Base-by-base conservation (phyloP, 2,888 invertebrate genomes). In the Ceraclea dissimilis region DNA sequence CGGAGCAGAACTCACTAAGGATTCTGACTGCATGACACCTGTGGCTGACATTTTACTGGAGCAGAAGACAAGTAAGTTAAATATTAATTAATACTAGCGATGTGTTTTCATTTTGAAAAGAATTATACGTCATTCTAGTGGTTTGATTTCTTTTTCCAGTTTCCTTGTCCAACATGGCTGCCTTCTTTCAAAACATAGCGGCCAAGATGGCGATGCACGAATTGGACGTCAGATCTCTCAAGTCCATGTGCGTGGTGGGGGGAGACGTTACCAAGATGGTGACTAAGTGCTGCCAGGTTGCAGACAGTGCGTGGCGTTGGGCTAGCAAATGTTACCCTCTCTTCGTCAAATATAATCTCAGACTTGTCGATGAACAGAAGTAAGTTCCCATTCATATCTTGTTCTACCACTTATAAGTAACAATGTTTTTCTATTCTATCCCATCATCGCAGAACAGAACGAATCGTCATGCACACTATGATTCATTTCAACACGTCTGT, bases 301-400 rank as follows among this genome's bases (percentile, higher is more conserved):
- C 46, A 11, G 20, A 31, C 6, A 43, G 49, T 16, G 59, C 56
- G n/a, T 22, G 57, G 51, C 16, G 16, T 16, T 61, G 57, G 59
- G 18, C 34, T 11, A 19, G 19, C 1, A 16, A 44, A 4, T 39
- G 52, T 19, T 53, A 57, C 19, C 20, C 26, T 11, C 51, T 59
- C n/a, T 51, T 57, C 51, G 13, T 59, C 22, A 56, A 51, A 18
- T 54, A 56, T 34, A 56, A 56, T 39, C 52, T 60, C 18, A 34
- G 54, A n/a, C 51, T 44, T 49, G 21, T 47, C 16, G 52, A 52
- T 18, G 22, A 52, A 22, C 26, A 52, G 43, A 52, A 34, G 60
- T 57, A 43, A 54, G 20, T 17, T 16, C 6, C 31, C 19, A 2
- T 34, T 16, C 16, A 6, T 49, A 31, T 4, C n/a, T 44, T 26